phyloP scores from a whole-genome alignment of 2,113 vertebrate species.

The Columba janthina region DNA sequence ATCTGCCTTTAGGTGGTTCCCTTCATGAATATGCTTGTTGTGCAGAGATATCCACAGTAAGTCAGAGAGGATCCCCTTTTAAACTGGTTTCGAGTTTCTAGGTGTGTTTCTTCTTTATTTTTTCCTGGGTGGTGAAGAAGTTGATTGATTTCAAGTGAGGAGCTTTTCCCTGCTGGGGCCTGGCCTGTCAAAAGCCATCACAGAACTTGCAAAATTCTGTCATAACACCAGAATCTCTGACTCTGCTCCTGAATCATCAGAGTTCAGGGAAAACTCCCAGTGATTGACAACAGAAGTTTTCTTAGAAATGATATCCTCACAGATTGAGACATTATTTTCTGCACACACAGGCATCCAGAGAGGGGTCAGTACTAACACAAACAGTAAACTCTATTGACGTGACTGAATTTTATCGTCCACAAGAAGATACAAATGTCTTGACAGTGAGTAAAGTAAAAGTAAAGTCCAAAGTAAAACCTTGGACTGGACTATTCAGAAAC shows the following conservation, averaged over 20 bases:
- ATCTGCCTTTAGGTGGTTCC: not conserved
- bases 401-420: not conserved
- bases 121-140: not conserved
- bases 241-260: not conserved
- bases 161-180: slow-evolving; percentile 1
- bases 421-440: not conserved
- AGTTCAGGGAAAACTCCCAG: not conserved
- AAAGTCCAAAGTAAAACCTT: not conserved
- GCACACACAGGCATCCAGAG: not conserved
- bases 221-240: not conserved
- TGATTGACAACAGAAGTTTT: not conserved
- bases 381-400: not conserved
- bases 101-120: not conserved
- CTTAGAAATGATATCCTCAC: not conserved
- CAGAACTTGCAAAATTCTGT: slow-evolving; percentile 19
- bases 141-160: slow-evolving; percentile 23
- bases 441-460: not conserved
- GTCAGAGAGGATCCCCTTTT: not conserved
- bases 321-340: not conserved
- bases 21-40: not conserved
- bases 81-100: not conserved
- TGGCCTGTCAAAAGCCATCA: slow-evolving; percentile 43
- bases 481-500: not conserved
- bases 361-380: not conserved
- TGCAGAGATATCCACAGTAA: not conserved